Percentiles rank a stretch among this genome's conserved stretches.
phyloP scores from a whole-genome alignment of 2,888 invertebrate species.

The Sarcophaga subvicina region DNA sequence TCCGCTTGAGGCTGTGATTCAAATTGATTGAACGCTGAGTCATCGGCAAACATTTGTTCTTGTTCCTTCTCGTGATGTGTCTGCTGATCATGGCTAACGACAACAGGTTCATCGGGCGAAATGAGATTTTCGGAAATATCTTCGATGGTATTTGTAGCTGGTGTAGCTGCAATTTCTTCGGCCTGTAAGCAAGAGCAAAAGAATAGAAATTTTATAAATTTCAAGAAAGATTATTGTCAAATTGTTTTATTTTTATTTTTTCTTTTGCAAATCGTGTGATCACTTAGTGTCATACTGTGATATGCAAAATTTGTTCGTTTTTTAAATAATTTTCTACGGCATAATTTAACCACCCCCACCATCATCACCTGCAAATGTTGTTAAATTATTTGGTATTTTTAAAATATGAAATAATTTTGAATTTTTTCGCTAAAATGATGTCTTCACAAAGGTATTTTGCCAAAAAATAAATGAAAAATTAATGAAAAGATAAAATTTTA shows the following conservation, averaged over 20 bases:
- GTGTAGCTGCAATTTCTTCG: slow-evolving; percentile 75
- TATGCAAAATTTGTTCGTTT: background rate
- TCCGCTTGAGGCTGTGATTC: slow-evolving; percentile 66
- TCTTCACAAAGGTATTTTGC: slow-evolving; percentile 29
- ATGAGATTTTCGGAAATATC: slow-evolving; percentile 59
- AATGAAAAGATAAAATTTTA: slow-evolving; percentile 2
- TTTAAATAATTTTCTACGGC: background rate
- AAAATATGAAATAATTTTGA: slow-evolving; percentile 2
- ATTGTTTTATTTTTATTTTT: too few relatives aligned
- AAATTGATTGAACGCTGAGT: slow-evolving; percentile 48
- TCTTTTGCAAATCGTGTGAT: background rate
- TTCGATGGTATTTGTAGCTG: slow-evolving; percentile 72
- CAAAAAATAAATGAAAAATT: background rate
- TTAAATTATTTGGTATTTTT: background rate
- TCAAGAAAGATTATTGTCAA: too few relatives aligned
- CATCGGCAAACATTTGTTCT: slow-evolving; percentile 33
- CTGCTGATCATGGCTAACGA: background rate
- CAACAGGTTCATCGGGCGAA: slow-evolving; percentile 28
- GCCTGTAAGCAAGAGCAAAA: slow-evolving; percentile 70
- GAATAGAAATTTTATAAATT: background rate
- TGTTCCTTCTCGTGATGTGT: background rate
- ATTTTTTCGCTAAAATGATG: slow-evolving; percentile 12
- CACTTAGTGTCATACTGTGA: background rate
- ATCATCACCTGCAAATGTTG: background rate
- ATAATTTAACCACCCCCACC: background rate